A percentile compares a stretch with the other conserved stretches of the same genome.
These are phyloP conservation scores for Anagrus nilaparvatae DNA, from an alignment of 1,140 invertebrate species.

Conservation along the genomic window DNA sequence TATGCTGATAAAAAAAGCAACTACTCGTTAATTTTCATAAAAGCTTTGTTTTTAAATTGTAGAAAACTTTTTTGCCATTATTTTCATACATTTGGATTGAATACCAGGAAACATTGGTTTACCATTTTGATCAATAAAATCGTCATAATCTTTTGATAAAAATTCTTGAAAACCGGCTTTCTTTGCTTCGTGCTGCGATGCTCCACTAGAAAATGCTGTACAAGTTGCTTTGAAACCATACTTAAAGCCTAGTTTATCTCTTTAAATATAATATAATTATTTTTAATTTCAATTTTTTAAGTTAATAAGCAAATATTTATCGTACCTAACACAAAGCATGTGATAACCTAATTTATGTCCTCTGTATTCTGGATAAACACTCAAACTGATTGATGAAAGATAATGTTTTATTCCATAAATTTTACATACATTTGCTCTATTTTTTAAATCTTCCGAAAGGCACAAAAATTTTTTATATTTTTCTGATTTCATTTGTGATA, in stretches of 20 bases:
- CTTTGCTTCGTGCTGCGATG: conserved; percentile 19
- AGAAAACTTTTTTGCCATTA: conserved; percentile 20
- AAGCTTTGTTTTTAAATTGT: too few relatives aligned
- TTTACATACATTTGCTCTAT: conserved; percentile 18
- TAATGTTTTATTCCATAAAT: conserved; percentile 28
- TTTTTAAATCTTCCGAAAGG: neutral
- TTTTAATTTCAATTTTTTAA: too few relatives aligned
- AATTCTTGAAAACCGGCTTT: conserved; percentile 16
- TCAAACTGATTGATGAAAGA: conserved; percentile 26
- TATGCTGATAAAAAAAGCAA: too few relatives aligned
- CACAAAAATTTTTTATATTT: conserved; percentile 1
- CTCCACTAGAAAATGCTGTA: conserved; percentile 19
- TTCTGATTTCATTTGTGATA: conserved; percentile 7
- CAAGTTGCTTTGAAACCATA: conserved; percentile 18
- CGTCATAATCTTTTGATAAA: conserved; percentile 6
- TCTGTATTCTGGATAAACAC: conserved; percentile 26
- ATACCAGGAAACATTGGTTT: conserved; percentile 11
- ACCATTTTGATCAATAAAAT: conserved; percentile 16
- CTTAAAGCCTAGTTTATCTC: conserved; percentile 16
- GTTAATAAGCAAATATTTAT: too few relatives aligned
- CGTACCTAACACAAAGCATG: conserved; percentile 26
- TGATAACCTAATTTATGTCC: conserved; percentile 28
- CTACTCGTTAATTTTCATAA: too few relatives aligned
- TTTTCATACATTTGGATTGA: conserved; percentile 11
- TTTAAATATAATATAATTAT: conserved; percentile 14